phyloP scores from a whole-genome alignment of 2,888 invertebrate species.

The Caenorhabditis doughertyi region DNA sequence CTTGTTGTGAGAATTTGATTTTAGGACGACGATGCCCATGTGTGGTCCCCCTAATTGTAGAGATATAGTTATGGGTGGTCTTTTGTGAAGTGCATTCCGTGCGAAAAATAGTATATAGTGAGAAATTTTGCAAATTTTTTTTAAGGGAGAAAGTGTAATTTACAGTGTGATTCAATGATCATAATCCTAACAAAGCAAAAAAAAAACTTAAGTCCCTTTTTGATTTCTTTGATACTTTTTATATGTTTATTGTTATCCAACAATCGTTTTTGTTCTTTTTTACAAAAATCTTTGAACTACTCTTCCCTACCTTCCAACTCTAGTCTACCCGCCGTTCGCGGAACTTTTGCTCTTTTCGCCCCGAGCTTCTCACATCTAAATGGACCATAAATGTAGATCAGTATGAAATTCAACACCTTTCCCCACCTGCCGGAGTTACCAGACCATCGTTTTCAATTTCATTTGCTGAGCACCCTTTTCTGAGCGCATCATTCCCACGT shows the following conservation, averaged over 20 bases:
- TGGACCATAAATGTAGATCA: constrained; percentile 51
- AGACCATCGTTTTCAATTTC: constrained; percentile 59
- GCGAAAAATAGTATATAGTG: too few relatives aligned
- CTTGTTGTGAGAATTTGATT: constrained; percentile 49
- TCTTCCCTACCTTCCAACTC: constrained; percentile 5
- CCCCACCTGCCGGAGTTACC: constrained; percentile 16
- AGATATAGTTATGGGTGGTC: constrained; percentile 1
- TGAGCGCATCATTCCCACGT: constrained; percentile 43
- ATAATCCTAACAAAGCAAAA: too few relatives aligned
- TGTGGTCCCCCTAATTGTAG: constrained; percentile 13
- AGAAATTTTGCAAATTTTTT: too few relatives aligned
- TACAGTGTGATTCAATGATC: too few relatives aligned
- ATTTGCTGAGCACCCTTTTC: constrained; percentile 30
- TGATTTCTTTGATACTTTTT: too few relatives aligned
- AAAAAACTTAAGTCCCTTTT: too few relatives aligned
- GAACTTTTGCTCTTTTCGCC: constrained; percentile 35
- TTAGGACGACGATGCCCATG: constrained; percentile 6
- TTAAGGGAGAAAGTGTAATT: too few relatives aligned
- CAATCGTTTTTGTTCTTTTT: constrained; percentile 10
- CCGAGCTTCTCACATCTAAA: constrained; percentile 17
- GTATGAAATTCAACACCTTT: constrained; percentile 47
- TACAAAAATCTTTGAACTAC: neutral
- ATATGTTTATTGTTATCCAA: too few relatives aligned
- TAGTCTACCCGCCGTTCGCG: constrained; percentile 2
- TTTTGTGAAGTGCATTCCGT: neutral